These are phyloP conservation scores for Pygoscelis antarcticus DNA, from an alignment of 2,113 vertebrate species.

Conservation along the genomic window DNA sequence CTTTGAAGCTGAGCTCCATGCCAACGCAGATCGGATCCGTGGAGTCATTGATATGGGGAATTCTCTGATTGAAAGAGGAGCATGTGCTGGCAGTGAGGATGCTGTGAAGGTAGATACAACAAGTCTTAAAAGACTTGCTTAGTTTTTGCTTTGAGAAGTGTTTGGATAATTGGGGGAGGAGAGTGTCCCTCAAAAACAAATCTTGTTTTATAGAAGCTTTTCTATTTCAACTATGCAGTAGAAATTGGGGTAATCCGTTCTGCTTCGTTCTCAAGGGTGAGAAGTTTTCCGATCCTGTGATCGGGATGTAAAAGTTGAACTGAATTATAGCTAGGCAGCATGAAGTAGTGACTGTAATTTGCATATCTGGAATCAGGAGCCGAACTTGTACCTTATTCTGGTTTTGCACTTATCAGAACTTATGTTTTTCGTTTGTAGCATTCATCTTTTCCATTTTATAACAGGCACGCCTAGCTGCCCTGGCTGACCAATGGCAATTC, in stretches of 20 bases:
- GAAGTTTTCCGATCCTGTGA: not conserved
- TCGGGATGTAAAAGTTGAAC: not conserved
- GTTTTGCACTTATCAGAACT: not conserved
- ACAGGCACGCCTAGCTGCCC: constrained; percentile 86
- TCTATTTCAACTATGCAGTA: fast-evolving
- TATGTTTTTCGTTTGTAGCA: not conserved
- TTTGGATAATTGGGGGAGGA: not conserved
- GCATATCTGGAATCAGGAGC: not conserved
- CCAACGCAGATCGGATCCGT: constrained; percentile 94
- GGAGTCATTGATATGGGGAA: constrained; percentile 96
- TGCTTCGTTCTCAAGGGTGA: fast-evolving
- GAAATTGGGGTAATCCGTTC: not conserved
- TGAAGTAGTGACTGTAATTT: not conserved
- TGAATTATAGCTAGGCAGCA: not conserved
- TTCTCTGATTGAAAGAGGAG: constrained; percentile 92
- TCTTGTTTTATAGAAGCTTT: not conserved
- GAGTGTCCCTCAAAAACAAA: not conserved
- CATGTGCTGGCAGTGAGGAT: constrained; percentile 94
- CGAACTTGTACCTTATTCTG: not conserved
- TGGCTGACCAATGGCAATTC: constrained; percentile 98
- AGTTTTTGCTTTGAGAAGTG: not conserved
- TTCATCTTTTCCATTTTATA: not conserved
- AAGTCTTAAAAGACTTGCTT: not conserved
- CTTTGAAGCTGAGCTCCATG: constrained; percentile 95
- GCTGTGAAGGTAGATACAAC: constrained; percentile 87